Evolutionary conservation across 2,113 vertebrate species (phyloP), one percentile per base, ranked within the genome.

Genomic region (Prietella phreatophila): DNA sequence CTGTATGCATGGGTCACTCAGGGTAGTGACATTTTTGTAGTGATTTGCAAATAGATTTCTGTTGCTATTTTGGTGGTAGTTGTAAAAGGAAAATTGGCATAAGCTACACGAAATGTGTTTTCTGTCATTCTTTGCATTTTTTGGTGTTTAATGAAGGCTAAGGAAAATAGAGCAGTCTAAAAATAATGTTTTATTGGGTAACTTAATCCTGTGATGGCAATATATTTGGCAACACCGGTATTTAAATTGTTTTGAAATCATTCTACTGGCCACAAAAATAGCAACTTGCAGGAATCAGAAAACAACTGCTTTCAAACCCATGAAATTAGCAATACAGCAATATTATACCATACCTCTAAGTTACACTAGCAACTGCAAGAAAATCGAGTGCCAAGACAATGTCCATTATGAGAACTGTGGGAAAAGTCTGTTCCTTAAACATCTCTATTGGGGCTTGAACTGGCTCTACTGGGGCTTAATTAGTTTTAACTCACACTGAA

Each of bases 401-500:
- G 58, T 60, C 56, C 33, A 39, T 85, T 85, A 33, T 85, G 20
- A 58, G 20, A 56, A 56, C 67, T 85, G 30, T 85, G 65, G 33
- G 53, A 85, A 85, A 73, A 25, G 63, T 22, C 14, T 30, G 15
- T 20, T 30, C 13, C 25, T 69, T 53, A n/a, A n/a, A 67, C 55
- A 33, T 81, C 53, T 58, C 17, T 58, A 67, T 8, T 50, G 25
- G 25, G 39, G 82, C 36, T 84, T 84, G 25, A 84, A 30, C 60
- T 47, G 39, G 50, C 53, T 30, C 78, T 36, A 42, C 22, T 81
- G 79, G 55, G 79, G 30, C 55, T 81, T 58, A 81, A 81, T 81
- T 58, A 81, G 53, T 30, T 81, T 56, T 33, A 73, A 36, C 14
- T 73, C 17, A 73, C 19, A 73, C 19, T 22, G 69, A 73, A 80